A percentile compares a stretch with the other conserved stretches of the same genome.
phyloP scores from a whole-genome alignment of 2,113 vertebrate genomes.

The Danionella cerebrum region DNA sequence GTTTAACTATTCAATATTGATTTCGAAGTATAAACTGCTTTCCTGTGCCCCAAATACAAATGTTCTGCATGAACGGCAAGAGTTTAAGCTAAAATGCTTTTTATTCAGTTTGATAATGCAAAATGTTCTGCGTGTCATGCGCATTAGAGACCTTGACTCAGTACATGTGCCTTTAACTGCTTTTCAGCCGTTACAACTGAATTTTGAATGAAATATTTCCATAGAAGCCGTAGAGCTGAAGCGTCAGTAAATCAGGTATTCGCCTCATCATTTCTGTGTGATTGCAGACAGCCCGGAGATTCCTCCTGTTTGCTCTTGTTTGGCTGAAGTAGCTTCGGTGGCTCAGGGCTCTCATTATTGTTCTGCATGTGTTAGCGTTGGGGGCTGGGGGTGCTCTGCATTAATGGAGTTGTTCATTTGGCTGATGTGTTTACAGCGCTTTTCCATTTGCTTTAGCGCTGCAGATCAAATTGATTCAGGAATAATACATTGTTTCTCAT shows the following conservation, averaged over 20 bases:
- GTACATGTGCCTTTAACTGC: background rate
- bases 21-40: too few species aligned
- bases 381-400: background rate
- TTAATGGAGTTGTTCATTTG: background rate
- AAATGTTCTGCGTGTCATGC: background rate
- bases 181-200: background rate
- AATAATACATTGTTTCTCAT: background rate
- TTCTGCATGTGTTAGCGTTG: background rate
- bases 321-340: conserved; percentile 21
- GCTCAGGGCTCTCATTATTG: conserved; percentile 13
- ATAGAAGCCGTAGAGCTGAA: background rate
- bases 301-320: conserved; percentile 9
- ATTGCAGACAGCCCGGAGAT: conserved; percentile 5
- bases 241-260: background rate
- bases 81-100: too few species aligned
- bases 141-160: too few species aligned
- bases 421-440: conserved; percentile 8
- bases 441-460: conserved; percentile 9
- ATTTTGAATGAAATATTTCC: too few species aligned
- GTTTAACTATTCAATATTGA: too few species aligned
- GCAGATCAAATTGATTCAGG: conserved; percentile 20
- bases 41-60: too few species aligned
- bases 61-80: too few species aligned
- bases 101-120: too few species aligned
- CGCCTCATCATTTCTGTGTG: background rate